Conservation (phyloP, 2,888 invertebrate species). For the Perdita meconis region DNA sequence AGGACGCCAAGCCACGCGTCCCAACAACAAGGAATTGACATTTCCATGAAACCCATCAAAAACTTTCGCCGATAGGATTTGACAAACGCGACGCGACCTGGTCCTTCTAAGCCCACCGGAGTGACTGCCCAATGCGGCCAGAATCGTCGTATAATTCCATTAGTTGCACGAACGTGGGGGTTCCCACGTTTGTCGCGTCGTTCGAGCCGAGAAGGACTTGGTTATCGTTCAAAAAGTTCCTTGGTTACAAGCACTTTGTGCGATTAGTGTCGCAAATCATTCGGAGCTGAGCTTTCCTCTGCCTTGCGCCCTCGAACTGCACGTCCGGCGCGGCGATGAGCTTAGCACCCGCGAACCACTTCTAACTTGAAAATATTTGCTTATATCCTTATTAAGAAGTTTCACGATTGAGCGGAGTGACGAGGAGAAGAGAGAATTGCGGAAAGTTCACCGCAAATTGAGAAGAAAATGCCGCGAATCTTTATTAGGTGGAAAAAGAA, state of each 20-base stretch:
- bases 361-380: slow-evolving; percentile 58
- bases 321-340: slow-evolving; percentile 35
- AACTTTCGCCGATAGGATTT: slow-evolving; percentile 67
- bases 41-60: slow-evolving; percentile 64
- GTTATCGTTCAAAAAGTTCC: slow-evolving; percentile 70
- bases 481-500: slow-evolving; percentile 10
- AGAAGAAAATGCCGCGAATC: slow-evolving; percentile 16
- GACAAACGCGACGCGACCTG: slow-evolving; percentile 44
- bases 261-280: slow-evolving; percentile 66
- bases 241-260: slow-evolving; percentile 71
- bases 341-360: slow-evolving; percentile 40
- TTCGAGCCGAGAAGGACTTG: slow-evolving; percentile 29
- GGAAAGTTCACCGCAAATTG: slow-evolving; percentile 26
- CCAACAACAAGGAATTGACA: slow-evolving; percentile 49
- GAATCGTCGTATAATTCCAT: slow-evolving; percentile 75
- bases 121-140: slow-evolving; percentile 45
- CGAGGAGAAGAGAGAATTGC: neutral
- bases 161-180: slow-evolving; percentile 65
- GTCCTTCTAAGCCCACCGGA: slow-evolving; percentile 60
- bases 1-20: slow-evolving; percentile 12
- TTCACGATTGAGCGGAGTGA: slow-evolving; percentile 41
- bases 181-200: slow-evolving; percentile 68
- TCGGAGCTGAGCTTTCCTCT: slow-evolving; percentile 32
- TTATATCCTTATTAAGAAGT: slow-evolving; percentile 60
- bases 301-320: neutral